Evolutionary conservation across 2,797 vertebrate genomes (phyloP).

Genomic region (Sebastes alutus): DNA sequence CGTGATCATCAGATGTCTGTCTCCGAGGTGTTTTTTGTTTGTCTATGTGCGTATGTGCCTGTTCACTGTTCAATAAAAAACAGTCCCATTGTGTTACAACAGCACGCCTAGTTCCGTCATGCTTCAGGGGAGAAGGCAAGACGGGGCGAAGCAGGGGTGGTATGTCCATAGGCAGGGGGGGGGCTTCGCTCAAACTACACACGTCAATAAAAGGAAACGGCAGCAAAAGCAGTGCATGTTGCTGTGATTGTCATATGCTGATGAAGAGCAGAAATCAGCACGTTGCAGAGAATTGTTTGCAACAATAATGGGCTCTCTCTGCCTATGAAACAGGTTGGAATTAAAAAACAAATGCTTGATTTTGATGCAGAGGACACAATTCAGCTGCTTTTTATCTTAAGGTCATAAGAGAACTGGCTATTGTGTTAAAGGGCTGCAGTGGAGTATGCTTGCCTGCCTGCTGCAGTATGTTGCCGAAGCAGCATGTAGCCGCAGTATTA

Average conservation of each 20-base stretch:
- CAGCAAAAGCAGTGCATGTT: conserved; percentile 17
- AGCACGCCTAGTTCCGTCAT: conserved; percentile 66
- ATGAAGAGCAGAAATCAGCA: conserved; percentile 21
- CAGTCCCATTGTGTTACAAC: conserved; percentile 73
- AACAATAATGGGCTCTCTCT: background rate
- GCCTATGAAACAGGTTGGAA: conserved; percentile 1
- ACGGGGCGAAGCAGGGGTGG: conserved; percentile 71
- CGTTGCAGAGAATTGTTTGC: background rate
- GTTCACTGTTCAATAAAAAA: conserved; percentile 60
- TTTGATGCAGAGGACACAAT: conserved; percentile 7
- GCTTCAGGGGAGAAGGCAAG: conserved; percentile 80
- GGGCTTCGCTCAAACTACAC: conserved; percentile 40
- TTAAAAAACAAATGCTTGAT: conserved; percentile 18
- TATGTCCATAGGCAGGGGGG: conserved; percentile 71
- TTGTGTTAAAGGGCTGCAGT: conserved; percentile 69
- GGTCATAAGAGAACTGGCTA: conserved; percentile 69
- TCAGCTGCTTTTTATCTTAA: conserved; percentile 52
- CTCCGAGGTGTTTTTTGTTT: conserved; percentile 46
- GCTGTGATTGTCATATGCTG: conserved; percentile 31
- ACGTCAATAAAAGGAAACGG: conserved; percentile 50
- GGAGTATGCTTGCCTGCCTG: conserved; percentile 54
- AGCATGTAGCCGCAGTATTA: conserved; percentile 75
- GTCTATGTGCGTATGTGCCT: conserved; percentile 55
- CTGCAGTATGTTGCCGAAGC: conserved; percentile 77
- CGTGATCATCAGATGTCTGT: conserved; percentile 61